phyloP scores from a whole-genome alignment of 2,888 invertebrate genomes.

The Acanthopleura granulata region DNA sequence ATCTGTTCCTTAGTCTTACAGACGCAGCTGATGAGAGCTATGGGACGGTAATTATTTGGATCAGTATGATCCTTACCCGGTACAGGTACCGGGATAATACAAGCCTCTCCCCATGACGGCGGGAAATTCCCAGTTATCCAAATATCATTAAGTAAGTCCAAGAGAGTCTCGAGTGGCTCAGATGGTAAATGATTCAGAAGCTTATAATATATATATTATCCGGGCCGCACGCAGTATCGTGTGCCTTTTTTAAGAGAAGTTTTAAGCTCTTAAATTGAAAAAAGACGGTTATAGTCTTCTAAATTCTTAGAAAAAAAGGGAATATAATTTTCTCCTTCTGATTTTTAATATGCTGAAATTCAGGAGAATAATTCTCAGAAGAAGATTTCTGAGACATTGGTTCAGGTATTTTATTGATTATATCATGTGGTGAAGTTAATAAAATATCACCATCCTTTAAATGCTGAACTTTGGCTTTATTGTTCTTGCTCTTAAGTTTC shows the following conservation, averaged over 20 bases:
- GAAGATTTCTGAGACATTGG: no score
- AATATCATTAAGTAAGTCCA: slow-evolving; percentile 27
- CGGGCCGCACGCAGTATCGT: not conserved
- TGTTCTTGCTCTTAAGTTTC: no score
- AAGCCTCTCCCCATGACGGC: slow-evolving; percentile 30
- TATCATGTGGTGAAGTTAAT: no score
- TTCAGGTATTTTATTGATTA: no score
- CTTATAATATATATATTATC: slow-evolving; percentile 11
- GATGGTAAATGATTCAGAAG: slow-evolving; percentile 8
- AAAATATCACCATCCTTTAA: no score
- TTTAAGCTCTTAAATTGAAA: not conserved
- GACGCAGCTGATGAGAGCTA: slow-evolving; percentile 46
- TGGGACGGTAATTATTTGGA: slow-evolving; percentile 42
- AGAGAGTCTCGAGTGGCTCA: not conserved
- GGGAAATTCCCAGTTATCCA: slow-evolving; percentile 30
- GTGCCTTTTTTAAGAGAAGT: not conserved
- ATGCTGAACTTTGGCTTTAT: no score
- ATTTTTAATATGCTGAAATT: no score
- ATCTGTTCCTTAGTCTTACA: slow-evolving; percentile 47
- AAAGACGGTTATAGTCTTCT: not conserved
- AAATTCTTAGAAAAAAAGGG: not conserved
- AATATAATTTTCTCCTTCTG: no score
- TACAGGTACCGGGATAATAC: slow-evolving; percentile 34
- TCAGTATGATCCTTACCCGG: slow-evolving; percentile 34
- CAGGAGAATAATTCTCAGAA: no score